Evolutionary conservation across 2,113 vertebrate species (phyloP), one percentile per base, ranked within the genome.

Genomic region (Poecile atricapillus): DNA sequence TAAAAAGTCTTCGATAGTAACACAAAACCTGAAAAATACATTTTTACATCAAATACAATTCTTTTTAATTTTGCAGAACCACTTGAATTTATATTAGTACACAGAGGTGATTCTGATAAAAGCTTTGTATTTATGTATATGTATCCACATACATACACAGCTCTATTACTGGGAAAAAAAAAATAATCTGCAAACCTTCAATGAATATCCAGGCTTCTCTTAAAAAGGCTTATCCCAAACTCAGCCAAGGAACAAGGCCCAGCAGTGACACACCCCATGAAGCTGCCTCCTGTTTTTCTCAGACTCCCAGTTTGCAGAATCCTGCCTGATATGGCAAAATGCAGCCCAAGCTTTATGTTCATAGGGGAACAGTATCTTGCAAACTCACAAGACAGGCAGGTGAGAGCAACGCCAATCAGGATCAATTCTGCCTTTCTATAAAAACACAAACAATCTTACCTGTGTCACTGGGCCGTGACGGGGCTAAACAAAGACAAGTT

Each of bases 221-320:
- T 43, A 56, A 2, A 90, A 75, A 84, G 16, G 47, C 15, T 73
- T 41, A 86, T 56, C 24, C 79, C 87, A 92, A 90, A 69, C 12
- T 43, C 33, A 88, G 59, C 47, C 3, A 13, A 88, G 33, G 63
- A 93, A 83, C 20, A 81, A 49, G 71, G 80, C 80, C 60, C 41
- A 49, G 68, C 41, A 71, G 73, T 63, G 95, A 85, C 88, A 95
- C 83, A 79, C 53, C 62, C 63, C 52, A 28, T 33, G 65, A 56
- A 76, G 83, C 65, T 89, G 62, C 49, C 90, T 96, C 73, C 79
- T 78, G 41, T 68, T 94, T 92, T 88, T 46, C 88, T 53, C 59
- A 83, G 43, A 93, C 15, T 94, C 80, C 73, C 49, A 50, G 20
- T 64, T 81, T 39, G 41, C 50, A 60, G 43, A 85, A 83, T 88